Percentiles rank a stretch among this genome's conserved stretches.
These are phyloP conservation scores for Apodemia zela DNA, from an alignment of 2,888 invertebrate genomes.

Conservation along the genomic window DNA sequence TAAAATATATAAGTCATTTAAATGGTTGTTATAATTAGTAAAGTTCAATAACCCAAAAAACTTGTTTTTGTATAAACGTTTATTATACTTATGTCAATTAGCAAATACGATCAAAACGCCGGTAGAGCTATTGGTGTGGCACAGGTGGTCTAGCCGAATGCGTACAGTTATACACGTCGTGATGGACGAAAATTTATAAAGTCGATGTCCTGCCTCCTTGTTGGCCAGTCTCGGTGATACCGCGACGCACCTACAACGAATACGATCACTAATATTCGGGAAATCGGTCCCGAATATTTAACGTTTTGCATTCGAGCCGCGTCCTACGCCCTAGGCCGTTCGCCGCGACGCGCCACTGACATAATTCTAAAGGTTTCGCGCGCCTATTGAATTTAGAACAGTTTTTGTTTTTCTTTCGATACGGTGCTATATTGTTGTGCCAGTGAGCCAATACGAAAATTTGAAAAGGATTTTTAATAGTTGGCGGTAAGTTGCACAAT, in stretches of 20 bases:
- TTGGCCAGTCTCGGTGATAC: slow-evolving; percentile 62
- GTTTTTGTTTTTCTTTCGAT: slow-evolving; percentile 54
- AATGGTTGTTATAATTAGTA: slow-evolving; percentile 1
- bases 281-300: slow-evolving; percentile 50
- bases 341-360: slow-evolving; percentile 74
- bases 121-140: slow-evolving; percentile 26
- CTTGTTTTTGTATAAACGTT: slow-evolving; percentile 6
- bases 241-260: slow-evolving; percentile 42
- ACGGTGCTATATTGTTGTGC: slow-evolving; percentile 59
- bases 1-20: slow-evolving; percentile 13
- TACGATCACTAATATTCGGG: slow-evolving; percentile 47
- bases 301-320: slow-evolving; percentile 59
- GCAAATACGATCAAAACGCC: slow-evolving; percentile 22
- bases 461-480: slow-evolving; percentile 46
- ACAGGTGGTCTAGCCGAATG: slow-evolving; percentile 34
- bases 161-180: slow-evolving; percentile 60
- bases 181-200: slow-evolving; percentile 75
- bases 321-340: slow-evolving; percentile 65
- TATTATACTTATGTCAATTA: slow-evolving; percentile 24
- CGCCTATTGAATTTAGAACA: slow-evolving; percentile 75
- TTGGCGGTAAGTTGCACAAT: slow-evolving; percentile 48
- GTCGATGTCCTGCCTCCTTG: slow-evolving; percentile 72
- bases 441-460: slow-evolving; percentile 48
- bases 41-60: slow-evolving; percentile 13
- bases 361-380: slow-evolving; percentile 73